Base-by-base conservation (phyloP, 2,113 vertebrate genomes). In the Crocuta crocuta region DNA sequence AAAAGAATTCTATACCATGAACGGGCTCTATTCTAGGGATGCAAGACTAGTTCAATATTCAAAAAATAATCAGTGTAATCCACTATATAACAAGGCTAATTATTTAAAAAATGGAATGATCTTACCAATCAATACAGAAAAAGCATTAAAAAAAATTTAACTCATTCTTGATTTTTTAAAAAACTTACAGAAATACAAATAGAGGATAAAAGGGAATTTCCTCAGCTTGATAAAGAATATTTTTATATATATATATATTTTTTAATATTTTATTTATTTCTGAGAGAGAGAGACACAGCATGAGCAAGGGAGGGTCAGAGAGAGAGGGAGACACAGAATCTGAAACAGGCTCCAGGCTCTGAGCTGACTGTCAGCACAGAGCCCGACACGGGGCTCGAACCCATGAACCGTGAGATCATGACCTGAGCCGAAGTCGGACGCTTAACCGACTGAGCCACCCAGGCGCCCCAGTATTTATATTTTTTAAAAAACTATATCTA, bases 61-160 rank as follows among this genome's bases (percentile, higher is more conserved):
- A 7, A 82, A 87, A 87, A 90, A 61, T 19, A 83, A 83, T 48
- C 15, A 91, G 31, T 63, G 50, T 76, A 50, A 95, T 39, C 74
- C 3, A 17, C 33, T 48, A 87, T 71, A 61, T 76, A 70, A 93
- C 79, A 91, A 95, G 11, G 19, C 48, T 86, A 91, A 53, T 24
- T n/a, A 39, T 39, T 39, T 39, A 73, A 11, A 50, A 50, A 13
- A 33, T 26, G 17, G 13, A 53, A 74, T 23, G 31, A 68, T 91
- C 45, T 55, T 45, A 95, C 21, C 50, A 95, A 78, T 16, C 33
- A 50, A 35, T 70, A 19, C 26, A 48, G 48, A 61, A 86, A 87
- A 97, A 66, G 17, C 17, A 48, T 70, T 55, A 33, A 94, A 97
- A 97, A 95, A 68, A 88, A 66, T 19, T 90, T 45, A 85, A 80